Evolutionary conservation across 2,888 invertebrate species (phyloP).

Genomic region (Temnothorax rugatulus): DNA sequence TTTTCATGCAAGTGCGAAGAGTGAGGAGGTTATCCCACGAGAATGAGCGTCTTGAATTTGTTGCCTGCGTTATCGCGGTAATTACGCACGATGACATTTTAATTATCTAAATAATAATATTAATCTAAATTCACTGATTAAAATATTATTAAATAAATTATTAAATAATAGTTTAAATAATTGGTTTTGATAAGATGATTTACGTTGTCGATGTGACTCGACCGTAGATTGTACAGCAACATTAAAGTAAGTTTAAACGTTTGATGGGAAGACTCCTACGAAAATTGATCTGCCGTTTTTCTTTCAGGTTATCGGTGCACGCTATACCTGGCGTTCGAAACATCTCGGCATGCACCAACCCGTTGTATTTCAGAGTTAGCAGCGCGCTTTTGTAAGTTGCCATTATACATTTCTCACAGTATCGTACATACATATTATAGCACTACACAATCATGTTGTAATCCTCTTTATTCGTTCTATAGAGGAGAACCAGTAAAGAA

Average conservation of each 20-base stretch:
- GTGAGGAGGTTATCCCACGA: conserved; percentile 1
- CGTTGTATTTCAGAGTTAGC: conserved; percentile 83
- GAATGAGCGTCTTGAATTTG: conserved; percentile 60
- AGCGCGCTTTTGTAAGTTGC: conserved; percentile 83
- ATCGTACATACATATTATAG: background rate
- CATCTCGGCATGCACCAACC: conserved; percentile 79
- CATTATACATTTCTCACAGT: background rate
- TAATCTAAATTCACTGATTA: background rate
- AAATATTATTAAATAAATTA: background rate
- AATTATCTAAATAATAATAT: conserved; percentile 3
- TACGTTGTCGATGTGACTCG: background rate
- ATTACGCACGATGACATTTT: background rate
- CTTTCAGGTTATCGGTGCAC: conserved; percentile 49
- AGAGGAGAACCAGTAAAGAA: conserved; percentile 96
- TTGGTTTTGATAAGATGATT: background rate
- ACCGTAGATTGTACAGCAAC: background rate
- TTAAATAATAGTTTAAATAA: conserved; percentile 10
- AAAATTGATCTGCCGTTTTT: background rate
- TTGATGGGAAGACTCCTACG: background rate
- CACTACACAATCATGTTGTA: background rate
- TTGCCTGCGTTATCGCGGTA: conserved; percentile 79
- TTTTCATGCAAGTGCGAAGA: too few relatives aligned
- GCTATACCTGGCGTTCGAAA: conserved; percentile 72
- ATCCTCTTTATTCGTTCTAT: conserved; percentile 72
- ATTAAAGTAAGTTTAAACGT: background rate